Evolutionary conservation across 2,888 invertebrate genomes (phyloP), one percentile per base, ranked within the genome.

Genomic region (Fragum fragum): DNA sequence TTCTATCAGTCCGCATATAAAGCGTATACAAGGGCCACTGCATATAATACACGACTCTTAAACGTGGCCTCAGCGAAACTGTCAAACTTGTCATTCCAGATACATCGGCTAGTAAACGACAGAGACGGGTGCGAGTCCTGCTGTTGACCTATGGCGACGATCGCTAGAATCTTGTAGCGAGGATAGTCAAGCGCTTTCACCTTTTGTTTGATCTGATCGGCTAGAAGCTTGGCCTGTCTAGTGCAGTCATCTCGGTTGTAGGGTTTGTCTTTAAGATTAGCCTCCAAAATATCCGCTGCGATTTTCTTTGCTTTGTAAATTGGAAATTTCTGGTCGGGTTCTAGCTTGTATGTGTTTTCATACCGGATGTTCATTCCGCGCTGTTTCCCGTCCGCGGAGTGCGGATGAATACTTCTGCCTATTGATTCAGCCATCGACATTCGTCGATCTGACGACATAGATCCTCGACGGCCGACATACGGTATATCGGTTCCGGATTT

Each of bases 81-180:
- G 85, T 92, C 92, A 59, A 85, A 80, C 42, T 88, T 87, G 29
- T 85, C 89, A 77, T 91, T 92, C 92, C 92, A 92, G 32, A 93
- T 87, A 81, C 91, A 91, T 29, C 92, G 80, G 73, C 92, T 92
- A 7, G 90, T 88, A 57, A 92, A 85, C 11, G 89, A 88, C 29
- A 92, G 73, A 6, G 90, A 87, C 0, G 91, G 87, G 21, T 81
- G 78, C 1, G 81, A 55, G 1, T 80, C 85, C 52, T 87, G 80
- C 39, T 76, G 76, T 69, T 91, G 89, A 7, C 92, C 91, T 55
- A 93, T 88, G 21, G 90, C 86, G 0, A 93, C 91, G 14, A 89
- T 79, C 14, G 87, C 81, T 21, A 93, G 89, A 21, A 92, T 81
- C 75, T 93, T 93, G 79, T 89, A 92, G 16, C 92, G 83, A 0